Conservation (phyloP, 2,113 vertebrate species). For the Myrmecophaga tridactyla region DNA sequence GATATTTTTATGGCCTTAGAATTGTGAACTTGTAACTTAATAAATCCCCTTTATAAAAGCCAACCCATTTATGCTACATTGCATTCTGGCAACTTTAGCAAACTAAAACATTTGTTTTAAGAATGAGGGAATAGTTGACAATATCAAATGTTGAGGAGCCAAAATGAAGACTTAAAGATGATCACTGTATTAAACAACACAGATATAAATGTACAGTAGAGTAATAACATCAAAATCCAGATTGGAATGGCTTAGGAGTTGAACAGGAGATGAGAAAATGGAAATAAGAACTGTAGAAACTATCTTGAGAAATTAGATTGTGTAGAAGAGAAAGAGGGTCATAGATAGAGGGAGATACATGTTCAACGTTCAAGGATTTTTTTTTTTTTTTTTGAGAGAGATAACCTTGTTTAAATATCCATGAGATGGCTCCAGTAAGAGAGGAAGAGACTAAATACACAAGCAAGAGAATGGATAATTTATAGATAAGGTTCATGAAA, state of each 20-base stretch:
- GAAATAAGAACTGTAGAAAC: neutral
- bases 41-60: too few species aligned
- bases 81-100: too few species aligned
- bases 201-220: too few species aligned
- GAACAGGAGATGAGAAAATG: neutral
- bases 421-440: neutral
- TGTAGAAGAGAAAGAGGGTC: neutral
- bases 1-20: too few species aligned
- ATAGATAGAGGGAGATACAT: neutral
- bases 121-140: neutral
- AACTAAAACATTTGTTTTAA: neutral
- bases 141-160: neutral
- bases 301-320: neutral
- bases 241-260: neutral
- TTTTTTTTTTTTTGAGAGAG: neutral
- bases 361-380: neutral
- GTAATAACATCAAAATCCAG: neutral
- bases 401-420: neutral
- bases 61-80: too few species aligned
- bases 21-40: too few species aligned
- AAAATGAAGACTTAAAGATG: neutral
- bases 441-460: neutral
- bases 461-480: neutral
- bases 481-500: neutral
- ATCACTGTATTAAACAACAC: neutral